phyloP scores from a whole-genome alignment of 2,113 vertebrate species.

The pig (Sus scrofa) region DNA sequence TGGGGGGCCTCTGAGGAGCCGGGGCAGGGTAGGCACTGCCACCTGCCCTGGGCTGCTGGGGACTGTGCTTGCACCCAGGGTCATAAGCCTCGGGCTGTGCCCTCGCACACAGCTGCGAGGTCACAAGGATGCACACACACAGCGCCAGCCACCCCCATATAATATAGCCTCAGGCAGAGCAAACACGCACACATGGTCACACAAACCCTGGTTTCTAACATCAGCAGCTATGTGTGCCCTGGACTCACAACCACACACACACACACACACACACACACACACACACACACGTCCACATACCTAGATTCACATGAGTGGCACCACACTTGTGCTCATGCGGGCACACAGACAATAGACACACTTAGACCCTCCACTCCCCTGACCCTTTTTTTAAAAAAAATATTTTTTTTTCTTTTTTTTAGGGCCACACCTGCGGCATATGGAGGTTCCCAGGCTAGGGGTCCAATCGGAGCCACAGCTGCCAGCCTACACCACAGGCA shows the following conservation, averaged over 20 bases:
- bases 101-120: background rate
- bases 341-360: no score
- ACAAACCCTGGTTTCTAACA: background rate
- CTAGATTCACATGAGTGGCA: background rate
- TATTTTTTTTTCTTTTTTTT: no score
- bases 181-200: background rate
- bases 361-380: rapidly evolving
- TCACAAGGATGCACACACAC: background rate
- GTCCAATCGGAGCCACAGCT: no score
- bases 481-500: no score
- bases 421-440: no score
- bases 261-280: rapidly evolving
- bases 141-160: rapidly evolving
- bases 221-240: background rate
- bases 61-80: rapidly evolving
- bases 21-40: rapidly evolving
- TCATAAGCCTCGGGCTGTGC: background rate
- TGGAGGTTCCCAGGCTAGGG: no score
- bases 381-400: background rate
- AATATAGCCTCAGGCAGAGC: rapidly evolving
- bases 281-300: rapidly evolving
- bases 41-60: rapidly evolving
- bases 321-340: background rate
- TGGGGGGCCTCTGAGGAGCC: rapidly evolving
- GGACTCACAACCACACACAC: background rate